Evolutionary conservation across 1,140 invertebrate species (phyloP), one percentile per base, ranked within the genome.

Genomic region (Camponotus pennsylvanicus): DNA sequence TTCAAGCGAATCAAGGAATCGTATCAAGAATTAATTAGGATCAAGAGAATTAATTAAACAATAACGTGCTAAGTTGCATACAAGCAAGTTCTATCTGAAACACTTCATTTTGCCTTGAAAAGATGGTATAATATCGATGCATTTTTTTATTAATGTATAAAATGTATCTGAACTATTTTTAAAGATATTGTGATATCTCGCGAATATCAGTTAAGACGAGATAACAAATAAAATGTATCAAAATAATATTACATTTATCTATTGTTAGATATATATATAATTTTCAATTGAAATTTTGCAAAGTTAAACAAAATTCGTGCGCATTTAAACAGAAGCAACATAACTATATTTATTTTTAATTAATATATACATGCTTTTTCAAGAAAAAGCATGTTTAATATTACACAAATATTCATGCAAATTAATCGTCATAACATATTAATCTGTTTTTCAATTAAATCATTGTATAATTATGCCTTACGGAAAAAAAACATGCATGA

Each of bases 1-100:
- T 77, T 77, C 15, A 37, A 63, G 15, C 45, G 9, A 45, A 64
- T 77, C 27, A 18, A 8, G n/a, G 75, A 45, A 77, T 63, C 57
- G 11, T 55, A 59, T 63, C 27, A 42, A 40, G 40, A 64, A 64
- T 77, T 77, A 77, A 77, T 77, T 37, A 63, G 4, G 34, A 40
- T 3, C 13, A 32, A 32, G 13, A 27, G 70, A 9, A 4, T 42
- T 59, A n/a, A 61, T 61, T 59, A 40, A 5, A n/a, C 32, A 57
- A 57, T 59, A 40, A 59, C n/a, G 7, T 40, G 1, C 1, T 15
- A 42, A 75, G 59, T 73, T 57, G 32, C 49, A 13, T 6, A 21
- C 6, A 0, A 40, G 11, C 34, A 9, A 42, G 15, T 59, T 0
- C 45, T 70, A 15, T 6, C 0, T 49, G 42, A 70, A 32, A 49